These are phyloP conservation scores for Galeopterus variegatus DNA, from an alignment of 2,113 vertebrate species.

Conservation along the genomic window DNA sequence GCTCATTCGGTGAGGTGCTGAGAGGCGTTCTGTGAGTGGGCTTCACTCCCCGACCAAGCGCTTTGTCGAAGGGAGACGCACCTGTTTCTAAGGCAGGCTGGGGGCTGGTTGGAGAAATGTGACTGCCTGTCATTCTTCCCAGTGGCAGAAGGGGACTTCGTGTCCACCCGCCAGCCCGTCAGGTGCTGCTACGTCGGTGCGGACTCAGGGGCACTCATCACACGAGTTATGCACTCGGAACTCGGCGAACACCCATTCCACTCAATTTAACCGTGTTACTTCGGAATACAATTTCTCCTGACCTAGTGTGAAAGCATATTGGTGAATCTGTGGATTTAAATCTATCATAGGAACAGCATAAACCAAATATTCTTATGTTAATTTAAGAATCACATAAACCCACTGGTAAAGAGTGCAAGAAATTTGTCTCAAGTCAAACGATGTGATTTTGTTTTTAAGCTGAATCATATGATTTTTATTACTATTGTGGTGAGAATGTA, in stretches of 20 bases:
- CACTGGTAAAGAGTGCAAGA: neutral
- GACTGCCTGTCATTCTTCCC: constrained; percentile 78
- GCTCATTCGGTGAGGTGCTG: neutral
- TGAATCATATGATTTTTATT: neutral
- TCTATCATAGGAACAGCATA: constrained; percentile 67
- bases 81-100: neutral
- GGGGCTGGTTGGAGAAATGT: constrained; percentile 25
- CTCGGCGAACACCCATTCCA: constrained; percentile 84
- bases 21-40: neutral
- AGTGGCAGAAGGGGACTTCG: constrained; percentile 78
- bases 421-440: neutral
- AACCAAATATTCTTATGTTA: constrained; percentile 74
- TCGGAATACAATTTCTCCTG: constrained; percentile 83
- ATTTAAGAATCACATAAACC: constrained; percentile 45
- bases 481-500: neutral
- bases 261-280: constrained; percentile 86
- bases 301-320: constrained; percentile 69
- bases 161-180: constrained; percentile 82
- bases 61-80: neutral
- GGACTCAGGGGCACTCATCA: constrained; percentile 84
- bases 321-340: constrained; percentile 77
- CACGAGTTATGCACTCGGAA: constrained; percentile 82
- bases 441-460: neutral
- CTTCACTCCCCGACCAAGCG: neutral
- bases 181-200: constrained; percentile 83